Evolutionary conservation across 2,888 invertebrate species (phyloP), one percentile per base, ranked within the genome.

Genomic region (Urechis unicinctus): DNA sequence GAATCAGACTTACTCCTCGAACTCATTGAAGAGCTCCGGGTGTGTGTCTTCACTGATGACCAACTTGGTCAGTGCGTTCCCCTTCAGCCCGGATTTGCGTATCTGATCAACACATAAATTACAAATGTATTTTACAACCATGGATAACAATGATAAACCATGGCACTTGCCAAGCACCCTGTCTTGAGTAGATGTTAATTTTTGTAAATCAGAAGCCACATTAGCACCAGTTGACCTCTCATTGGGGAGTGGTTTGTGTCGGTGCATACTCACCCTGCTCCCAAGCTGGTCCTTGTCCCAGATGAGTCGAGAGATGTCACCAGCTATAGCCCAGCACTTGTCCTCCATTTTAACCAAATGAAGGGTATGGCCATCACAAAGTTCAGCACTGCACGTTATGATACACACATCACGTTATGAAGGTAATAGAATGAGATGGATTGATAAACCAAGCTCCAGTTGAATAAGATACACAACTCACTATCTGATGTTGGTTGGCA

Each of bases 201-300:
- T n/a, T n/a, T n/a, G n/a, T n/a, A n/a, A n/a, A n/a, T n/a, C n/a
- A n/a, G n/a, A n/a, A n/a, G n/a, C n/a, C n/a, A n/a, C n/a, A n/a
- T n/a, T n/a, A n/a, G n/a, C n/a, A n/a, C n/a, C n/a, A n/a, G n/a
- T n/a, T n/a, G n/a, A n/a, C n/a, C n/a, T n/a, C n/a, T n/a, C n/a
- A n/a, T n/a, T n/a, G n/a, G n/a, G n/a, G n/a, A n/a, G n/a, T n/a
- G n/a, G n/a, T n/a, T n/a, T n/a, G n/a, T n/a, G n/a, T n/a, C n/a
- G n/a, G n/a, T n/a, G n/a, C n/a, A n/a, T n/a, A n/a, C n/a, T n/a
- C n/a, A n/a, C 71, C 71, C 68, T 68, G 4, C 65, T 60, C 9
- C 66, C 61, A 4, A 73, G 59, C n/a, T 72, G 64, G 57, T 74
- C 72, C 26, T 67, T 66, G 25, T 68, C 65, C 70, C 72, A 74